Conservation (phyloP, 1,140 invertebrate species). For the Trialeurodes vaporariorum region DNA sequence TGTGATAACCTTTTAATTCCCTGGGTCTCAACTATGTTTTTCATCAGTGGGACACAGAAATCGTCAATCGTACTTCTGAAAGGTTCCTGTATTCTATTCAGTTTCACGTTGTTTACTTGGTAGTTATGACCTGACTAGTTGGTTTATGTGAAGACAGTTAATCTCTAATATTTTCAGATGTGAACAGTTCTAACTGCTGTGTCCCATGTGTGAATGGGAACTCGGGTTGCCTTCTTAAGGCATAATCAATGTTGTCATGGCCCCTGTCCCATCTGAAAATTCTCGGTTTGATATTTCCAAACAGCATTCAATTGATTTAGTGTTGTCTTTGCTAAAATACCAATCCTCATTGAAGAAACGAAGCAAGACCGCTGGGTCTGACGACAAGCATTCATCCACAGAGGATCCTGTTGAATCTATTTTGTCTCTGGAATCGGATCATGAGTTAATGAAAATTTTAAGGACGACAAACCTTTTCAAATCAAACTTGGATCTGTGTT, state of each 20-base stretch:
- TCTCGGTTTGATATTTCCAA: background rate
- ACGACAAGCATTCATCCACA: background rate
- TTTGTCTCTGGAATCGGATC: conserved; percentile 3
- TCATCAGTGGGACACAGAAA: background rate
- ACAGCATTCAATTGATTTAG: background rate
- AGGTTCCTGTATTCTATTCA: no score
- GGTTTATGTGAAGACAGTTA: no score
- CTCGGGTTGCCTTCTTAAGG: conserved; percentile 31
- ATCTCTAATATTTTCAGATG: background rate
- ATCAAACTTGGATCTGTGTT: background rate
- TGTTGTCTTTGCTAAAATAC: background rate
- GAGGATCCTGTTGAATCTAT: conserved; percentile 6
- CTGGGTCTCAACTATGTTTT: background rate
- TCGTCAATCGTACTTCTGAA: no score
- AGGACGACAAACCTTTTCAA: background rate
- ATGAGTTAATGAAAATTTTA: background rate
- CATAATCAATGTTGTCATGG: conserved; percentile 52
- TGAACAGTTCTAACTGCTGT: conserved; percentile 1
- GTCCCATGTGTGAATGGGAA: conserved; percentile 30
- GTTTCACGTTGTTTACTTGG: no score
- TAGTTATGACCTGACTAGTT: background rate
- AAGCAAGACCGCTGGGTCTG: background rate
- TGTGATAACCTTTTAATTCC: conserved; percentile 1
- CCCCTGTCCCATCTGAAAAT: conserved; percentile 53
- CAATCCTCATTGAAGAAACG: background rate